phyloP scores from a whole-genome alignment of 2,797 vertebrate genomes.

The Chaetophractus vellerosus region DNA sequence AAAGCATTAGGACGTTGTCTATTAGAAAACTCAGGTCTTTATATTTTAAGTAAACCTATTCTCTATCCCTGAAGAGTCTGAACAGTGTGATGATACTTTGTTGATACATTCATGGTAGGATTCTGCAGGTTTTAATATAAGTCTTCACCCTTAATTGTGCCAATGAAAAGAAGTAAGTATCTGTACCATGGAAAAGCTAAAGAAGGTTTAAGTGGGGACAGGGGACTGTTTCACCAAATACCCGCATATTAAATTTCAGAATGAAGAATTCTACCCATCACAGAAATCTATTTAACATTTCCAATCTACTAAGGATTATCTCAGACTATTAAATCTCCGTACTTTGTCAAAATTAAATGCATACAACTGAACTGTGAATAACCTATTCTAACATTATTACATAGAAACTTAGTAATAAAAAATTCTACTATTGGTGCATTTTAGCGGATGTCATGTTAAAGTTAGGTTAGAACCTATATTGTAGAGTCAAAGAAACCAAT shows the following conservation, averaged over 20 bases:
- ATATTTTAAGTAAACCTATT: not conserved
- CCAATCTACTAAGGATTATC: constrained; percentile 22
- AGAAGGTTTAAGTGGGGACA: not conserved
- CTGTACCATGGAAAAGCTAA: not conserved
- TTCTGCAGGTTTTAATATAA: constrained; percentile 21
- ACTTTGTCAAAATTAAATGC: constrained; percentile 51
- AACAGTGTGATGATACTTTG: not conserved
- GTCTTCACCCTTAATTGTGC: no score
- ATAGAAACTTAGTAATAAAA: constrained; percentile 47
- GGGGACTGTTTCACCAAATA: not conserved
- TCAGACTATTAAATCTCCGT: not conserved
- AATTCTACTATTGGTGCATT: no score
- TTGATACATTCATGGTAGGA: not conserved
- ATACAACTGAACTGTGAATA: constrained; percentile 15
- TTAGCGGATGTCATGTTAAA: no score
- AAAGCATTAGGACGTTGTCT: not conserved
- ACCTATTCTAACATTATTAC: not conserved
- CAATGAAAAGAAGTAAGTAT: not conserved
- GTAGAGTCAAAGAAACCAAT: no score
- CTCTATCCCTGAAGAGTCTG: not conserved
- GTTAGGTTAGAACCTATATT: no score
- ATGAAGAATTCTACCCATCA: not conserved
- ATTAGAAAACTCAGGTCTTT: constrained; percentile 11
- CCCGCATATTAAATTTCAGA: not conserved
- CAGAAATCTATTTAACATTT: constrained; percentile 60